Base-by-base conservation (phyloP, 2,113 vertebrate genomes). In the Bubalus kerabau region DNA sequence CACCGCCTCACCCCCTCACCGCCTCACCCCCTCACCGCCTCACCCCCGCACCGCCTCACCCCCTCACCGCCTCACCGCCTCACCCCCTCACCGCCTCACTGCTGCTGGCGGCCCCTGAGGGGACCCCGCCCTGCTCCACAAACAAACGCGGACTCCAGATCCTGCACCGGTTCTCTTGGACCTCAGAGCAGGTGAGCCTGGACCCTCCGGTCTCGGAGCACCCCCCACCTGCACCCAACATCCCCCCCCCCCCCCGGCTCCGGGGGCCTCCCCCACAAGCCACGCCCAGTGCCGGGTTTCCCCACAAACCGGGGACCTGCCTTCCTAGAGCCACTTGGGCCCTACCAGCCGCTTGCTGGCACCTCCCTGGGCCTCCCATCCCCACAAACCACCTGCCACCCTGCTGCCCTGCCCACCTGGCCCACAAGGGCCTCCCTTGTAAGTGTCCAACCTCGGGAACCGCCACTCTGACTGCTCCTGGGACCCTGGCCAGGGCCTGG, bases 181-280 rank as follows among this genome's bases (percentile, higher is more conserved):
- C 62, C 64, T 57, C 23, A 43, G 83, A 89, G 43, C 62, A 64
- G 62, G 6, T 19, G 60, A 48, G 48, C 48, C 48, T 48, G 48
- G 48, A 12, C 48, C 48, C 48, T 48, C 48, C 50, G 7, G 16
- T n/a, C 24, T 56, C 57, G 26, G 1, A 13, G 14, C 36, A 50
- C 2, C 40, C 64, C 13, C 13, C 19, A 71, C n/a, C 24, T 30
- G 2, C 1, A 46, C n/a, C 32, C 23, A 0, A n/a, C 86, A 71
- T 17, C 11, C 48, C 4, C 17, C 4, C 2, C 4, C 7, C 4
- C 2, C 4, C 7, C 17, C n/a, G 26, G 26, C 76, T 80, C 76
- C 1, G 19, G 52, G 6, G 7, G 12, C n/a, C 23, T 67, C 16
- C 64, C 12, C 36, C 57, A 21, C 43, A 84, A 94, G 23, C 59